Percentiles rank a stretch among this genome's conserved stretches.
These are phyloP conservation scores for Lophotis ruficrista DNA, from an alignment of 2,113 vertebrate species.

Conservation along the genomic window DNA sequence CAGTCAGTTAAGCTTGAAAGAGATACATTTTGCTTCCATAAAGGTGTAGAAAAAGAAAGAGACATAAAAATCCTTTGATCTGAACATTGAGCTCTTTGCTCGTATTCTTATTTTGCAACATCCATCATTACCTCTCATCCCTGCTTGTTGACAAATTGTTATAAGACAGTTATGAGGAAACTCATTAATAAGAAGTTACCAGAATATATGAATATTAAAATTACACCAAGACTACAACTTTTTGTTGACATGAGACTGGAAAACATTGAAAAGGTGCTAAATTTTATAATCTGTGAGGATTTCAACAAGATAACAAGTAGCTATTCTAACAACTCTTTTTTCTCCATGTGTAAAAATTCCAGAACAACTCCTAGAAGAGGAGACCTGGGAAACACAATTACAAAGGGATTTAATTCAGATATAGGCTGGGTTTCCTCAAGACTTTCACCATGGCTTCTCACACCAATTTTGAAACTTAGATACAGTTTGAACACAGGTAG, in stretches of 20 bases:
- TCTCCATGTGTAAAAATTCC: neutral
- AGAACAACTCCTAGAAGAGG: neutral
- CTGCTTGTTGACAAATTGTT: neutral
- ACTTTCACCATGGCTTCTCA: neutral
- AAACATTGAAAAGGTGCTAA: neutral
- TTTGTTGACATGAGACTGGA: neutral
- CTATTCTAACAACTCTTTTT: neutral
- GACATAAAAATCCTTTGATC: neutral
- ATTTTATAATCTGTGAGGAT: neutral
- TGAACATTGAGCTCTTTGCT: neutral
- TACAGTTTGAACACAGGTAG: neutral
- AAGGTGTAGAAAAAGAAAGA: neutral
- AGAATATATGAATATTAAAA: neutral
- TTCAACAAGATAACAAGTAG: neutral
- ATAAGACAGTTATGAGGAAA: neutral
- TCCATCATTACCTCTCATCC: neutral
- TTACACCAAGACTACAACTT: neutral
- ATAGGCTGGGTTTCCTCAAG: neutral
- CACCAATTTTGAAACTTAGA: fast-evolving
- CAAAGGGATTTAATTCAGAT: neutral
- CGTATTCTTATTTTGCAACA: neutral
- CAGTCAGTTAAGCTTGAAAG: neutral
- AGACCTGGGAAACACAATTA: neutral
- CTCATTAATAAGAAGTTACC: neutral
- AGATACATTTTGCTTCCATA: neutral